phyloP scores from a whole-genome alignment of 2,797 vertebrate genomes.

The Syngnathus acus region DNA sequence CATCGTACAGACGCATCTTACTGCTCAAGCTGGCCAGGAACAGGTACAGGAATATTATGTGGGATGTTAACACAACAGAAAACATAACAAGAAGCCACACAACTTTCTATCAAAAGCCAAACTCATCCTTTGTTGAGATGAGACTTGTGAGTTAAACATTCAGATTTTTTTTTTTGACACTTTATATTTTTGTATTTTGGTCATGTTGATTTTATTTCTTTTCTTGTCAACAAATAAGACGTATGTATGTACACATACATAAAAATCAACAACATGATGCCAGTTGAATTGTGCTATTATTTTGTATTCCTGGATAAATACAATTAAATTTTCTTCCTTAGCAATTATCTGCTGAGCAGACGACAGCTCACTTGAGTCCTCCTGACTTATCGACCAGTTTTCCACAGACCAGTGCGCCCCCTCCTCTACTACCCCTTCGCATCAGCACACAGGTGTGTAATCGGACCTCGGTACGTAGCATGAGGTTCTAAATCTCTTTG shows the following conservation, averaged over 20 bases:
- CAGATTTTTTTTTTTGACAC: too few species aligned
- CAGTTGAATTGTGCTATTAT: background rate
- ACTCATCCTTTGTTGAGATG: background rate
- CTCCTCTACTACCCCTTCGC: conserved; percentile 59
- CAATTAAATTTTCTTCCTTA: conserved; percentile 30
- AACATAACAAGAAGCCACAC: background rate
- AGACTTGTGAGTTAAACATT: too few species aligned
- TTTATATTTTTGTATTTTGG: too few species aligned
- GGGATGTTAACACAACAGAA: background rate
- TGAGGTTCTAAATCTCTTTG: background rate
- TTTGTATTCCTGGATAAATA: conserved; percentile 7
- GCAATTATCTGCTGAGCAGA: conserved; percentile 40
- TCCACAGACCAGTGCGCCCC: conserved; percentile 35
- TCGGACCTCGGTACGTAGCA: background rate
- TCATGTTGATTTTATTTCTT: too few species aligned
- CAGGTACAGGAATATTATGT: conserved; percentile 46
- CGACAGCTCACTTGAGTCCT: conserved; percentile 45
- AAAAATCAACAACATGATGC: background rate
- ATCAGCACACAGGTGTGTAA: conserved; percentile 62
- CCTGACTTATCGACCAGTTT: conserved; percentile 42
- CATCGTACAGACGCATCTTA: conserved; percentile 37
- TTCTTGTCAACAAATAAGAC: too few species aligned
- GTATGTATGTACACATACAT: too few species aligned
- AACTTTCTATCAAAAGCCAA: background rate
- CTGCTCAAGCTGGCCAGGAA: conserved; percentile 45